Evolutionary conservation across 2,888 invertebrate species (phyloP).

Genomic region (Eugnorisma glareosa): DNA sequence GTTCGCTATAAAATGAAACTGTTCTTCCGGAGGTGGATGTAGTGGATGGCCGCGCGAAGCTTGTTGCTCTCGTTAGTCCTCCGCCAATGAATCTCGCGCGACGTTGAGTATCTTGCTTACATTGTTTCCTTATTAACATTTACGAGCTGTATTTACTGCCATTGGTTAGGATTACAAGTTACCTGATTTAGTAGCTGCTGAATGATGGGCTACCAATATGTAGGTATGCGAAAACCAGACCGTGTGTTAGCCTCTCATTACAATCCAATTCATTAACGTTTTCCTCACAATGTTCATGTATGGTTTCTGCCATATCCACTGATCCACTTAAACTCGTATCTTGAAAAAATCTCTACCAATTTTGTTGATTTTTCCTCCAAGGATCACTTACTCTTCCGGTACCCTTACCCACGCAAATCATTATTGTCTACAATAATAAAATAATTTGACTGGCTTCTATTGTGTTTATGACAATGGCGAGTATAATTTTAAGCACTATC

Average conservation of each 20-base stretch:
- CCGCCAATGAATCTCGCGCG: constrained; percentile 44
- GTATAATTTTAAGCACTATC: constrained; percentile 55
- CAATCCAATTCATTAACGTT: background rate
- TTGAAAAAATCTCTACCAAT: background rate
- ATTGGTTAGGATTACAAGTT: constrained; percentile 13
- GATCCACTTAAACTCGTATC: no score
- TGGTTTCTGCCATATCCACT: background rate
- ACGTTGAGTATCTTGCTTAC: constrained; percentile 54
- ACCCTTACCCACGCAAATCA: constrained; percentile 37
- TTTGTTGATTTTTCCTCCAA: background rate
- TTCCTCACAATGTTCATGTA: no score
- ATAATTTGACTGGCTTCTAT: constrained; percentile 47
- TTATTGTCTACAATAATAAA: constrained; percentile 42
- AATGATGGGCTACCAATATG: constrained; percentile 1
- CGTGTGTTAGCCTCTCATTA: background rate
- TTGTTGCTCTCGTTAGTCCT: constrained; percentile 52
- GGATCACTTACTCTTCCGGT: constrained; percentile 6
- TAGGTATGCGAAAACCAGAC: background rate
- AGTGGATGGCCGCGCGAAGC: constrained; percentile 24
- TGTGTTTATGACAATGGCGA: constrained; percentile 55
- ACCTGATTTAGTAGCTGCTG: constrained; percentile 9
- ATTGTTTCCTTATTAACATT: constrained; percentile 57
- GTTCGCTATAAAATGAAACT: constrained; percentile 39
- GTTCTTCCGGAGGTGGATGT: constrained; percentile 4
- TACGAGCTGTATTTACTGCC: constrained; percentile 38